A percentile compares a stretch with the other conserved stretches of the same genome.
Conservation (phyloP, 2,888 invertebrate genomes). For the Eudemis profundana region DNA sequence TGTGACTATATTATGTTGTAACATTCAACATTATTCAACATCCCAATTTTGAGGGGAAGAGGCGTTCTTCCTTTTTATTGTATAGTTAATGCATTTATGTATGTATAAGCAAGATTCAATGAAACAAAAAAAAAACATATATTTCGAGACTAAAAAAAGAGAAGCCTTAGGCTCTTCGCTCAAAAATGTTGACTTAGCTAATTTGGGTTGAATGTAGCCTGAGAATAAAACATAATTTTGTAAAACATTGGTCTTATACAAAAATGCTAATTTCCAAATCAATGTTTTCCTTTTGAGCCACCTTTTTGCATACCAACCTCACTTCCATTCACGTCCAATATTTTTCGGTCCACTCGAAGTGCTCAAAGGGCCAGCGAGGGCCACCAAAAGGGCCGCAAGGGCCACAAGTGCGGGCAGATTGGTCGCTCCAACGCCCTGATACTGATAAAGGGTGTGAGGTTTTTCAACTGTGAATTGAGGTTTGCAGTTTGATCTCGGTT, state of each 20-base stretch:
- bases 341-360: conserved; percentile 36
- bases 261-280: neutral
- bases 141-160: no score
- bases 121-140: no score
- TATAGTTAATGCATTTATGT: no score
- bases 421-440: conserved; percentile 37
- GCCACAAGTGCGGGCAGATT: conserved; percentile 43
- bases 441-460: conserved; percentile 39
- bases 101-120: no score
- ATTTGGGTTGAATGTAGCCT: neutral
- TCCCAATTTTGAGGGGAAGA: no score
- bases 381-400: conserved; percentile 22
- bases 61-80: no score
- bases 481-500: conserved; percentile 21
- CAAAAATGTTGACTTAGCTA: no score
- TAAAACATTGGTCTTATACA: neutral
- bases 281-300: neutral
- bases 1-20: no score
- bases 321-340: conserved; percentile 36
- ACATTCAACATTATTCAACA: no score
- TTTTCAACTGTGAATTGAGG: conserved; percentile 35
- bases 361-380: conserved; percentile 38
- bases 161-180: no score
- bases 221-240: neutral
- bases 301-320: conserved; percentile 11